Conservation (phyloP, 2,888 invertebrate species). For the Apamea crenata region DNA sequence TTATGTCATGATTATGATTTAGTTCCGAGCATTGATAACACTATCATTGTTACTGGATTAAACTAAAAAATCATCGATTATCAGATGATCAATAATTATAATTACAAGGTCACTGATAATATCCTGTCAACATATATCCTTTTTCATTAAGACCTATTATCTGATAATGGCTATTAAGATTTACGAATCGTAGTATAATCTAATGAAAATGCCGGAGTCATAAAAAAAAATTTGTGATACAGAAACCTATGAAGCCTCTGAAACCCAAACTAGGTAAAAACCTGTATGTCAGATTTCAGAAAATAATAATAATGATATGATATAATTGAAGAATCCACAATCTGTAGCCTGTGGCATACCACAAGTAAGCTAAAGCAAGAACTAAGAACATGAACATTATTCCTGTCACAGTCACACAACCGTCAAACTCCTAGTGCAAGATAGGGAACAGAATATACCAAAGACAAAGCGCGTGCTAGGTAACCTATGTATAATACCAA, state of each 20-base stretch:
- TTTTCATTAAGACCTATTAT: neutral
- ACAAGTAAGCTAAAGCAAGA: neutral
- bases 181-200: neutral
- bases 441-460: neutral
- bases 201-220: too few relatives aligned
- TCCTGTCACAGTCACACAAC: neutral
- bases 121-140: neutral
- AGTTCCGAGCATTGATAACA: constrained; percentile 10
- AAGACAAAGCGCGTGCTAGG: neutral
- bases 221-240: too few relatives aligned
- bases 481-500: neutral
- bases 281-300: too few relatives aligned
- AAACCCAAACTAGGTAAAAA: too few relatives aligned
- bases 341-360: neutral
- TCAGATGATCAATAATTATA: constrained; percentile 13
- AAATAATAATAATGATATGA: too few relatives aligned
- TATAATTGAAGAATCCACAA: neutral
- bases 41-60: constrained; percentile 23
- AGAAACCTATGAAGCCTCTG: too few relatives aligned
- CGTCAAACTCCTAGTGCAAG: neutral
- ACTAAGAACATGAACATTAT: neutral
- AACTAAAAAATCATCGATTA: neutral
- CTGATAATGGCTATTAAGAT: neutral
- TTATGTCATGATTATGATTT: constrained; percentile 17
- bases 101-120: constrained; percentile 13